Conservation (phyloP, 2,113 vertebrate genomes). For the Oncorhynchus kisutch region DNA sequence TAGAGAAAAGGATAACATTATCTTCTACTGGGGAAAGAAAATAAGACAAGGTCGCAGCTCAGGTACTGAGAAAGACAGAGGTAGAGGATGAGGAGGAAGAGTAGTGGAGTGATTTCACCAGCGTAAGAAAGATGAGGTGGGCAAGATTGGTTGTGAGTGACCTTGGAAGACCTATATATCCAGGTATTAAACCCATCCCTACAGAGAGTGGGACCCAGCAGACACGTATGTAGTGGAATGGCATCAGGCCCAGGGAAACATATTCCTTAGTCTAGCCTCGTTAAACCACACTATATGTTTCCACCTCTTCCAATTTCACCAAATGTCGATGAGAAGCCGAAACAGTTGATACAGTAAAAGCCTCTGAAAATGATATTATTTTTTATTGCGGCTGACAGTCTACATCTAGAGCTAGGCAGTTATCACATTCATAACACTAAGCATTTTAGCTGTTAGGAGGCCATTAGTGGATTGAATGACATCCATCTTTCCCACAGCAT, state of each 20-base stretch:
- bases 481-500: too few species aligned
- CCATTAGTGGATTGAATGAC: too few species aligned
- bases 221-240: background rate
- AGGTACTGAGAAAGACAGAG: background rate
- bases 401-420: too few species aligned
- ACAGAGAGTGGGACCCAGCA: background rate
- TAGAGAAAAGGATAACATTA: background rate
- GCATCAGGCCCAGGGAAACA: too few species aligned
- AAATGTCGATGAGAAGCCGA: background rate
- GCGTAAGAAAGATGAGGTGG: slow-evolving; percentile 9
- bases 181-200: slow-evolving; percentile 1
- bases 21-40: background rate
- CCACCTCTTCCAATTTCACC: background rate
- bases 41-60: background rate
- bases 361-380: too few species aligned
- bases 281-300: background rate
- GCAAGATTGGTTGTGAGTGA: slow-evolving; percentile 24
- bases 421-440: too few species aligned
- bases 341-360: background rate
- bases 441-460: too few species aligned
- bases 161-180: slow-evolving; percentile 18
- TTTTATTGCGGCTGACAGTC: too few species aligned
- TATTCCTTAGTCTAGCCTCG: too few species aligned
- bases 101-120: slow-evolving; percentile 1
- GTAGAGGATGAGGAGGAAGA: slow-evolving; percentile 15